Percentiles rank a stretch among this genome's conserved stretches.
Conservation (phyloP, 2,888 invertebrate genomes). For the Napeogenes inachia region DNA sequence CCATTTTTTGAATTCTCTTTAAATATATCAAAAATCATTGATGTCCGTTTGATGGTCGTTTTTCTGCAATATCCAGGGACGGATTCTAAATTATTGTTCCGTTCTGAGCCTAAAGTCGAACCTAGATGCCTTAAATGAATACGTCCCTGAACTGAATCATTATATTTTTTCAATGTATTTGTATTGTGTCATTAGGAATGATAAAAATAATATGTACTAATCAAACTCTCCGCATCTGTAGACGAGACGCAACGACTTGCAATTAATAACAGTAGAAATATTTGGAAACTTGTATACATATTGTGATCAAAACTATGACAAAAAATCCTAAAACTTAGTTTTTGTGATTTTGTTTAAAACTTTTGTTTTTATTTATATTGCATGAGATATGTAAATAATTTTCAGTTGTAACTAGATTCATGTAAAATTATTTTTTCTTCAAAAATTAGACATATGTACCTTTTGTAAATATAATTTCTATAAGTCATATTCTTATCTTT, state of each 20-base stretch:
- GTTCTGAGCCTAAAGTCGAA: not conserved
- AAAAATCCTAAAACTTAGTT: too few species aligned
- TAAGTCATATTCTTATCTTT: conserved; percentile 38
- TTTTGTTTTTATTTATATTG: not conserved
- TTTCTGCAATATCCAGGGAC: not conserved
- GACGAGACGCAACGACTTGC: too few species aligned
- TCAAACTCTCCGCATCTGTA: too few species aligned
- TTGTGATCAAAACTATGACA: too few species aligned
- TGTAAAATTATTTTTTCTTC: conserved; percentile 19
- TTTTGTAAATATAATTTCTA: conserved; percentile 55
- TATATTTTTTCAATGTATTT: too few species aligned
- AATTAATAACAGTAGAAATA: too few species aligned
- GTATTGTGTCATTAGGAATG: too few species aligned
- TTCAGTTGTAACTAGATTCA: conserved; percentile 22
- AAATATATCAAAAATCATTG: too few species aligned
- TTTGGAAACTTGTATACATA: too few species aligned
- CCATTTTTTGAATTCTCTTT: too few species aligned
- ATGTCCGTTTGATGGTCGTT: too few species aligned
- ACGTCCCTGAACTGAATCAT: not conserved
- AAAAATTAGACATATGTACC: conserved; percentile 22
- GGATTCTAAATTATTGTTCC: not conserved
- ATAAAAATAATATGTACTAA: too few species aligned
- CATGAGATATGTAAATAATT: not conserved
- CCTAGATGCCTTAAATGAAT: not conserved
- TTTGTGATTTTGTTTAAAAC: not conserved